phyloP scores from a whole-genome alignment of 1,140 invertebrate genomes.

The Oreohelix idahoensis region DNA sequence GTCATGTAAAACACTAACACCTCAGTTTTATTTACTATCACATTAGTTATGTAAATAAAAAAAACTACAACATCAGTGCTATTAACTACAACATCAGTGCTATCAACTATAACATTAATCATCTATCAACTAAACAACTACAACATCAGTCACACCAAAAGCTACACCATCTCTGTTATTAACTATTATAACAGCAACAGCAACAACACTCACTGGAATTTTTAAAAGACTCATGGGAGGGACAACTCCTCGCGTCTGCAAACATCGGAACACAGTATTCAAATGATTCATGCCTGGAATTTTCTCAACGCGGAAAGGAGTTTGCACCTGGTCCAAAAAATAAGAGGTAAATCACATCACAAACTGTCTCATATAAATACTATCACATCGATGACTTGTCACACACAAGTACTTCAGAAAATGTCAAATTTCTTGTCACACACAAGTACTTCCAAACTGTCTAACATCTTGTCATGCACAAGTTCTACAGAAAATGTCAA shows the following conservation, averaged over 20 bases:
- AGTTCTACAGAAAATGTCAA: too few relatives aligned
- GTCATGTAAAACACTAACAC: too few relatives aligned
- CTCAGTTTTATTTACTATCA: too few relatives aligned
- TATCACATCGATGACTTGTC: too few relatives aligned
- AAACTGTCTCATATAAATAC: too few relatives aligned
- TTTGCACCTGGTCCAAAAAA: constrained; percentile 60
- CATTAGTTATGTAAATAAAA: too few relatives aligned
- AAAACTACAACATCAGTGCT: too few relatives aligned
- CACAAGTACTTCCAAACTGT: too few relatives aligned
- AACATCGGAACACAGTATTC: constrained; percentile 67
- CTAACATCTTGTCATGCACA: too few relatives aligned
- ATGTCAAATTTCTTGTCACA: too few relatives aligned
- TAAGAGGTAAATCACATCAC: too few relatives aligned
- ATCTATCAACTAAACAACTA: background rate
- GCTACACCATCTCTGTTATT: background rate
- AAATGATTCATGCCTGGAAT: constrained; percentile 57
- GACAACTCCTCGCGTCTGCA: constrained; percentile 64
- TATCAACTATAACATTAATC: background rate
- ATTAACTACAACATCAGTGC: background rate
- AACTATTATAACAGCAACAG: background rate
- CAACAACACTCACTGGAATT: constrained; percentile 63
- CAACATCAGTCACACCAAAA: background rate
- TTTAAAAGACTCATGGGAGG: constrained; percentile 64
- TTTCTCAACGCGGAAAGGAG: constrained; percentile 67
- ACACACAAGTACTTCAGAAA: too few relatives aligned